Conservation (phyloP, 1,140 invertebrate genomes). For the Spodoptera litura region DNA sequence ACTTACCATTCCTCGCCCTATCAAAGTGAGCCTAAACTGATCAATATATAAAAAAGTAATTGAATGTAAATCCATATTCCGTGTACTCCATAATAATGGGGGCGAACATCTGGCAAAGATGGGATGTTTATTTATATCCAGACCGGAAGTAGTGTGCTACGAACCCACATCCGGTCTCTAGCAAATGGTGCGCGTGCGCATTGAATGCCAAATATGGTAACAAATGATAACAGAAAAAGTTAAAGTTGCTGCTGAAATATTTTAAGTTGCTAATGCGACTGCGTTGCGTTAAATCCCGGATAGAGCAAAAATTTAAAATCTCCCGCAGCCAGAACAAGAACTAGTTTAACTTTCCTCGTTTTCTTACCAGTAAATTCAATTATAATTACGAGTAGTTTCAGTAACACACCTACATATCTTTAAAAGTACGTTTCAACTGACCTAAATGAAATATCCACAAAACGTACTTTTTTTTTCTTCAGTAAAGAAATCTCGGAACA, state of each 20-base stretch:
- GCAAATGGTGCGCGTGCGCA: conserved; percentile 64
- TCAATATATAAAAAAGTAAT: too few relatives aligned
- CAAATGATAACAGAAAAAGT: conserved; percentile 34
- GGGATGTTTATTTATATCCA: conserved; percentile 79
- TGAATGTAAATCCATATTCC: conserved; percentile 5
- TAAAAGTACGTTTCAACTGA: neutral
- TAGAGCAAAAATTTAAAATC: too few relatives aligned
- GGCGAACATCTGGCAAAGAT: conserved; percentile 76
- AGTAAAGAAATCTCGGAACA: conserved; percentile 6
- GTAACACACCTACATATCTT: neutral
- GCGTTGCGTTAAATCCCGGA: too few relatives aligned
- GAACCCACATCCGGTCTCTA: conserved; percentile 73
- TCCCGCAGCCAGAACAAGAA: too few relatives aligned
- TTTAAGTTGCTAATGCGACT: neutral
- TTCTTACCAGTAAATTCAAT: neutral
- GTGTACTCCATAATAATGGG: conserved; percentile 24
- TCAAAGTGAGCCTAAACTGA: too few relatives aligned
- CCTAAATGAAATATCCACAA: conserved; percentile 6
- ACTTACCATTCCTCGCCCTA: too few relatives aligned
- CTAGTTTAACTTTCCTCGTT: too few relatives aligned
- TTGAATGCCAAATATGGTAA: conserved; percentile 48
- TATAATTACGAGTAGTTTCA: neutral
- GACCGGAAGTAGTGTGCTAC: conserved; percentile 73
- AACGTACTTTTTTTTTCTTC: neutral
- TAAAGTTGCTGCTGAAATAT: neutral